Conservation (phyloP, 2,113 vertebrate species). For the Potamarius usumacintae region DNA sequence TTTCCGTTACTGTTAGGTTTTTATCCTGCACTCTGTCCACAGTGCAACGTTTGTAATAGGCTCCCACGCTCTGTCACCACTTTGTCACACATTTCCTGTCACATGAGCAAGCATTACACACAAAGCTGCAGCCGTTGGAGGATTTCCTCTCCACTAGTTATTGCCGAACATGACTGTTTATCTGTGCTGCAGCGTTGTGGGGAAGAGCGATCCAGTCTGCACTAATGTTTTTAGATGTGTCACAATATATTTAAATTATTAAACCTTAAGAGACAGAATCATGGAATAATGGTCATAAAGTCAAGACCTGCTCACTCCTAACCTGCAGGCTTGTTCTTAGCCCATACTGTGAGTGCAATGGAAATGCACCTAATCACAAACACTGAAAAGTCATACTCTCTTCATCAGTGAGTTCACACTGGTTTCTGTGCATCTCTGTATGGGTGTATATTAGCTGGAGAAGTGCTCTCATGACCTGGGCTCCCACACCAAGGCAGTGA, state of each 20-base stretch:
- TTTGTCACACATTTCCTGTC: slow-evolving; percentile 41
- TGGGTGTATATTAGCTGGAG: slow-evolving; percentile 78
- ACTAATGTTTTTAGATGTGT: not conserved
- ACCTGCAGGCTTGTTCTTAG: not conserved
- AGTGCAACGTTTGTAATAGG: not conserved
- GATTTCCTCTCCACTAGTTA: slow-evolving; percentile 11
- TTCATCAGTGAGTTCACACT: not conserved
- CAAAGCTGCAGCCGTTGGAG: slow-evolving; percentile 8
- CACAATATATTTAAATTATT: not conserved
- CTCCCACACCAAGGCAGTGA: slow-evolving; percentile 92
- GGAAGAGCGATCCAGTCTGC: not conserved
- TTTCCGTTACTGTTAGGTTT: not conserved
- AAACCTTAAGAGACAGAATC: not conserved
- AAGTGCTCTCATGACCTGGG: slow-evolving; percentile 94
- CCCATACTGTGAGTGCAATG: not conserved
- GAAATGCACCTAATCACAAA: not conserved
- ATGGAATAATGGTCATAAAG: no score
- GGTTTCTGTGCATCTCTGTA: not conserved
- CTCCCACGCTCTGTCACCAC: slow-evolving; percentile 16
- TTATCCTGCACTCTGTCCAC: not conserved
- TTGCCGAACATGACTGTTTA: not conserved
- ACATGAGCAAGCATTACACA: not conserved
- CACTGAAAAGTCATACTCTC: not conserved
- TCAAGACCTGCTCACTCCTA: not conserved
- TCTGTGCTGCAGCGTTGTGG: not conserved